Evolutionary conservation across 2,888 invertebrate genomes (phyloP), one percentile per base, ranked within the genome.

Genomic region (Megalurothrips usitatus): DNA sequence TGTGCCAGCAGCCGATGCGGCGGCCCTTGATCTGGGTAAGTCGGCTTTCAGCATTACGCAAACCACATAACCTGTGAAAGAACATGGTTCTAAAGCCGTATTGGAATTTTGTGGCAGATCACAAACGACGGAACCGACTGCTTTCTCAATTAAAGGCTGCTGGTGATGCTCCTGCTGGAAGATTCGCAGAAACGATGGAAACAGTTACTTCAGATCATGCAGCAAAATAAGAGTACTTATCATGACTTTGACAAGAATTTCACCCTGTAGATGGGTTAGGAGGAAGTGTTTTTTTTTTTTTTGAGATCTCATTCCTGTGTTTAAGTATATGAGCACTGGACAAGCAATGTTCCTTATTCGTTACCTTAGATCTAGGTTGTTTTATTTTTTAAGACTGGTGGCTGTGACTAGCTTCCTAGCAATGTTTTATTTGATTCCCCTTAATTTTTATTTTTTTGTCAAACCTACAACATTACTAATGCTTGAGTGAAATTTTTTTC

Each of bases 11-110:
- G 63, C 63, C 63, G 63, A 63, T 6, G 63, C 19, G 63, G 63
- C 63, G 63, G 63, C 63, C 63, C 63, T 63, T 63, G 63, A 63
- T 63, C 19, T 63, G 63, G 63, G 63, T 63, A 63, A 63, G 63
- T 63, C 63, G 63, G 19, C 10, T 17, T 63, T 63, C 63, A 19
- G 11, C 63, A 63, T 63, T 19, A 19, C 63, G 19, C 19, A 19
- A 63, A 63, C 63, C 63, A 63, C 63, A 63, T 63, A 63, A 63
- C 63, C 63, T 63, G 6, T 63, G 63, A 63, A 63, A 63, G 14
- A 10, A 19, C 63, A 63, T 63, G 63, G 63, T 19, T 63, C 63
- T 19, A 63, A 63, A 63, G 63, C 10, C 19, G 11, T 6, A 63
- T 63, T 11, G 11, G 11, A 63, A 63, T 63, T 63, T 11, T 63